These are phyloP conservation scores for Mimachlamys varia DNA, from an alignment of 2,888 invertebrate genomes.

Conservation along the genomic window DNA sequence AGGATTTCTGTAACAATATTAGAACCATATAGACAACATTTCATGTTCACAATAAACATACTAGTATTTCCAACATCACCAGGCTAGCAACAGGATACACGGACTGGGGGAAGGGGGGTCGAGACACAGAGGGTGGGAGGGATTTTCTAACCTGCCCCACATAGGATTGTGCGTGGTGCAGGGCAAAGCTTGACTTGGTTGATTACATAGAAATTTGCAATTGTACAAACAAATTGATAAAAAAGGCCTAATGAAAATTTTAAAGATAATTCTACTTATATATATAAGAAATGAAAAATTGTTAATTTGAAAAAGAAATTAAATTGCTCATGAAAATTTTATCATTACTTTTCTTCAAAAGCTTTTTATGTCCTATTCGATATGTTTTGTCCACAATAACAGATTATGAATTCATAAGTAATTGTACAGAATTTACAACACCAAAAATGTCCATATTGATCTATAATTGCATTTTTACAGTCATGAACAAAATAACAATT, in stretches of 20 bases:
- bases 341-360: background rate
- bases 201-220: background rate
- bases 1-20: conserved; percentile 23
- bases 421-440: background rate
- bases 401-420: background rate
- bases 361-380: background rate
- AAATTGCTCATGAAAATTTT: background rate
- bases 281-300: background rate
- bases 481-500: background rate
- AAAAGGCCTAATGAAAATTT: background rate
- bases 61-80: background rate
- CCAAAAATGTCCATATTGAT: background rate
- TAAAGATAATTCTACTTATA: background rate
- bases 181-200: background rate
- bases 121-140: background rate
- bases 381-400: background rate
- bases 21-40: conserved; percentile 26
- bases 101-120: background rate
- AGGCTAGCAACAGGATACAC: background rate
- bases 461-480: background rate
- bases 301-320: background rate
- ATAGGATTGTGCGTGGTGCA: background rate
- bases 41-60: conserved; percentile 23
- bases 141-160: background rate
- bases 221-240: background rate